Evolutionary conservation across 2,797 vertebrate genomes (phyloP).

Genomic region (Pangasius sanitwongsei): DNA sequence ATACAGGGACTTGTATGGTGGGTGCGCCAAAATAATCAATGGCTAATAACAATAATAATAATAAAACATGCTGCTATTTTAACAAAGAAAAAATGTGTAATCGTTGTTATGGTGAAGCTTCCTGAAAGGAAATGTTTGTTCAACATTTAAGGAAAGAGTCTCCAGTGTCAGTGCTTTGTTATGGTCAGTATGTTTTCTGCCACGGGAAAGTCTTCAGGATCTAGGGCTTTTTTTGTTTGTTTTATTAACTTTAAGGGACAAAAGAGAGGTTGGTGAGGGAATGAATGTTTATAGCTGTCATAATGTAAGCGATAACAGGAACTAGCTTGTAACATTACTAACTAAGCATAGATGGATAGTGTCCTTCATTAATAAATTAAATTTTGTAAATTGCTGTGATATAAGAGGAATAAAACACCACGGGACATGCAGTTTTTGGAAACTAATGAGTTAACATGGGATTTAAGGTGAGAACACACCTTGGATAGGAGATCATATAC

Average conservation of each 20-base stretch:
- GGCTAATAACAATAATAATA: no score
- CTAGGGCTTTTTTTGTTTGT: neutral
- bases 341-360: neutral
- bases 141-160: neutral
- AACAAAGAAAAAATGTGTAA: no score
- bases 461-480: neutral
- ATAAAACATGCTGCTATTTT: no score
- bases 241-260: neutral
- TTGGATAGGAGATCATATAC: neutral
- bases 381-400: neutral
- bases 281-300: neutral
- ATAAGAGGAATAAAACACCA: neutral
- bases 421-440: neutral
- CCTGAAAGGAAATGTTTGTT: neutral
- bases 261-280: neutral
- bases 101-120: neutral
- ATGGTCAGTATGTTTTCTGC: neutral
- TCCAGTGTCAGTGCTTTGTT: neutral
- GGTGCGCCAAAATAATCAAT: no score
- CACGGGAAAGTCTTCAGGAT: neutral
- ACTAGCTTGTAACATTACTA: neutral
- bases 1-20: no score
- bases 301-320: neutral
- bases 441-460: neutral
- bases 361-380: neutral